phyloP scores from a whole-genome alignment of 2,113 vertebrate genomes.

The Mus pahari region DNA sequence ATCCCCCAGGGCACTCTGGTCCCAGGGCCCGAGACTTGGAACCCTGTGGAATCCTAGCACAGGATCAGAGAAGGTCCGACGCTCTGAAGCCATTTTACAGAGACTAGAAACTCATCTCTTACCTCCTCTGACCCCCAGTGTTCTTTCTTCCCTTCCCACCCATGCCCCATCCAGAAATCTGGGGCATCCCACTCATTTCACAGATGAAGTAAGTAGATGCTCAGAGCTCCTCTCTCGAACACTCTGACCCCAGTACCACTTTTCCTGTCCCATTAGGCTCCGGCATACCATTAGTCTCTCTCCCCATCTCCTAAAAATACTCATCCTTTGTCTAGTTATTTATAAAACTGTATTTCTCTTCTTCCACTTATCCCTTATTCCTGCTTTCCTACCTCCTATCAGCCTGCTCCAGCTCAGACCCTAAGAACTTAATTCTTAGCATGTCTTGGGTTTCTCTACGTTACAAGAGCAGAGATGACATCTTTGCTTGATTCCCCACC shows the following conservation, averaged over 20 bases:
- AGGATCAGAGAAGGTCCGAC: neutral
- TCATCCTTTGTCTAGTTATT: conserved; percentile 67
- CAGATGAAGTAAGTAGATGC: neutral
- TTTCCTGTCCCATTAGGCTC: neutral
- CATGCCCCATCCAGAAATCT: neutral
- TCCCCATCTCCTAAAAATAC: neutral
- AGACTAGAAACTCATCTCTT: neutral
- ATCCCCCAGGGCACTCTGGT: conserved; percentile 4
- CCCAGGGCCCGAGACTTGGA: conserved; percentile 10
- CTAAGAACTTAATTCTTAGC: neutral
- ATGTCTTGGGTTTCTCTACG: neutral
- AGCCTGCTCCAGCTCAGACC: neutral
- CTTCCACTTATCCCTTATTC: neutral
- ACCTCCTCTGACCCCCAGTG: neutral
- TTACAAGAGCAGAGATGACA: neutral
- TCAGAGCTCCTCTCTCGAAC: neutral
- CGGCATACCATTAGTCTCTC: neutral
- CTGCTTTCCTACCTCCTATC: neutral
- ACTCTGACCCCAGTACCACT: neutral
- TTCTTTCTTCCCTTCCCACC: conserved; percentile 6
- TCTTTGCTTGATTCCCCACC: neutral
- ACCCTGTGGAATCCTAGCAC: neutral
- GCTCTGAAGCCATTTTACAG: conserved; percentile 20
- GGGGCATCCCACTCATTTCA: neutral
- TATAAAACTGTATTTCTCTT: conserved; percentile 65